phyloP scores from a whole-genome alignment of 1,140 invertebrate species.

The Oreohelix idahoensis region DNA sequence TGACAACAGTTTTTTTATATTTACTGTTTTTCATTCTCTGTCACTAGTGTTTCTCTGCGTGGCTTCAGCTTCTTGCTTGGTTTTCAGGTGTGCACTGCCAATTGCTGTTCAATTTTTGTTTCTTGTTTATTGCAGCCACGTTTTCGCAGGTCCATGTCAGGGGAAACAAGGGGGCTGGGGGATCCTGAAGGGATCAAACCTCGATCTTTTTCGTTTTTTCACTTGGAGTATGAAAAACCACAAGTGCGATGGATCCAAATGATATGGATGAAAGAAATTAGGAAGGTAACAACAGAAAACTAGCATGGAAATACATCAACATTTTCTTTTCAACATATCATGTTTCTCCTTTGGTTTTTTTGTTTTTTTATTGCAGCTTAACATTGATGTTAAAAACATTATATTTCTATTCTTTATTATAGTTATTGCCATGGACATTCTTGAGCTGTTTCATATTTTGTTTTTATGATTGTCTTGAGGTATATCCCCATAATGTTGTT shows the following conservation, averaged over 20 bases:
- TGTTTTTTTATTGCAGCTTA: no score
- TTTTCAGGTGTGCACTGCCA: slow-evolving; percentile 40
- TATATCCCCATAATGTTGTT: no score
- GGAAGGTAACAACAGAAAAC: no score
- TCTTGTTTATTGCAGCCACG: slow-evolving; percentile 72
- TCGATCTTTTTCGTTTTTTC: slow-evolving; percentile 91
- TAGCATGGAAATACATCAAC: no score
- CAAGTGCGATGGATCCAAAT: slow-evolving; percentile 96
- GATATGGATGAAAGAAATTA: slow-evolving; percentile 99
- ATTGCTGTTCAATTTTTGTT: slow-evolving; percentile 57
- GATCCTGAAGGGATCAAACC: slow-evolving; percentile 62
- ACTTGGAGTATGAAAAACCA: slow-evolving; percentile 99
- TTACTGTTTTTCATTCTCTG: neutral
- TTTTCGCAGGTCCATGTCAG: slow-evolving; percentile 72
- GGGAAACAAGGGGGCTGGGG: slow-evolving; percentile 58
- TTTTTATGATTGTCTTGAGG: no score
- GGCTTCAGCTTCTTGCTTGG: slow-evolving; percentile 32
- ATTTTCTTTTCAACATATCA: no score
- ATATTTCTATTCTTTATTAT: no score
- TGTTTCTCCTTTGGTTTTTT: neutral
- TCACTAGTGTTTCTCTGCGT: neutral
- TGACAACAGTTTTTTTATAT: neutral
- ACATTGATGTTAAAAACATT: no score
- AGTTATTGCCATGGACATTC: no score
- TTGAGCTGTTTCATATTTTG: no score